Evolutionary conservation across 2,797 vertebrate species (phyloP).

Genomic region (Petrocephalus sullivani): DNA sequence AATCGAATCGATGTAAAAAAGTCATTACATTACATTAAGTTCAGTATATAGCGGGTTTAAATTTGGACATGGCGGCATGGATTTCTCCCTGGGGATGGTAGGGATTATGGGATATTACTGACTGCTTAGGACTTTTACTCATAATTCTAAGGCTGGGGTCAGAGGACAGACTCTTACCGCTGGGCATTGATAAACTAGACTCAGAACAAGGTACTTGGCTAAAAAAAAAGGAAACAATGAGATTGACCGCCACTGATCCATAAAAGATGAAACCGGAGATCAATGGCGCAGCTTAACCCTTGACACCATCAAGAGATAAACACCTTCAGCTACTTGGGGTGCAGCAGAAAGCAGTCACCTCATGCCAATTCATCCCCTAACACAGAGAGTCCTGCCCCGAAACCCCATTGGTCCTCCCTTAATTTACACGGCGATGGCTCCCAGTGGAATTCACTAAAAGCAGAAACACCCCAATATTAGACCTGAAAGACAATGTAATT

Average conservation of each 20-base stretch:
- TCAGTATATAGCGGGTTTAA: neutral
- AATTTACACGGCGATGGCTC: neutral
- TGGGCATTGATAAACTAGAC: neutral
- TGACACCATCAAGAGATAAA: neutral
- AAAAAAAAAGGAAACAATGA: neutral
- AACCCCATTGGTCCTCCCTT: neutral
- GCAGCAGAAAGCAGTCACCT: neutral
- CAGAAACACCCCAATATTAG: neutral
- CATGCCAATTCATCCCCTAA: neutral
- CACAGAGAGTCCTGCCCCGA: neutral
- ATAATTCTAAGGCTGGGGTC: neutral
- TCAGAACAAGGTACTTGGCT: neutral
- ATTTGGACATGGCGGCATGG: slow-evolving; percentile 12
- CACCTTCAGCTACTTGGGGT: neutral
- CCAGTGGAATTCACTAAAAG: neutral
- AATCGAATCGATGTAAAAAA: too few relatives aligned
- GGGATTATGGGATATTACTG: neutral
- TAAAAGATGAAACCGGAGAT: neutral
- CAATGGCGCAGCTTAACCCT: neutral
- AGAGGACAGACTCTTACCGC: neutral
- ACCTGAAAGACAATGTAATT: neutral
- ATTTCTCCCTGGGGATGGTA: slow-evolving; percentile 7
- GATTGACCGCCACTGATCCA: neutral
- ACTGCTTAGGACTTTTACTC: neutral
- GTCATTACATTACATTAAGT: neutral